A percentile compares a stretch with the other conserved stretches of the same genome.
Evolutionary conservation across 2,797 vertebrate species (phyloP).

Genomic region (Peromyscus nudipes): DNA sequence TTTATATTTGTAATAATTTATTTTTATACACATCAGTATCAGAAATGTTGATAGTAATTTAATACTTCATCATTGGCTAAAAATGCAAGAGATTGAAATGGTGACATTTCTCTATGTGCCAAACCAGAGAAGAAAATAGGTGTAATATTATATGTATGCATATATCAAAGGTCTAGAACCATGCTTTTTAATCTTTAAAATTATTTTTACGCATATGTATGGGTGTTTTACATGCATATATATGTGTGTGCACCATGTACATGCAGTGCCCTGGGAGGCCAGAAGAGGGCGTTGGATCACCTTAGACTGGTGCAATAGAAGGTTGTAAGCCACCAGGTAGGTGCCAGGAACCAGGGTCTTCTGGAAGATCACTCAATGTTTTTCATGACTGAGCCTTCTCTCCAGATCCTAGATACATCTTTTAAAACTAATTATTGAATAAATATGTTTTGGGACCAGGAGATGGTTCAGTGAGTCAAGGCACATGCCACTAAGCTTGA

Average conservation of each 20-base stretch:
- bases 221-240: not conserved
- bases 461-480: not conserved
- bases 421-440: not conserved
- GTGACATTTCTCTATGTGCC: not conserved
- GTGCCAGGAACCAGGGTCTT: too few relatives aligned
- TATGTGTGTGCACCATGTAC: not conserved
- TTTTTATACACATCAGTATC: not conserved
- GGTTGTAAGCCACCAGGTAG: not conserved
- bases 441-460: not conserved
- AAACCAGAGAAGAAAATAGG: not conserved
- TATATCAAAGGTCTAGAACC: not conserved
- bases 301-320: not conserved
- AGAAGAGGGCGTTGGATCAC: not conserved
- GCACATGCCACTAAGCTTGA: not conserved
- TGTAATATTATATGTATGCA: not conserved
- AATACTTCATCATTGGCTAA: not conserved
- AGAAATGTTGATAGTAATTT: not conserved
- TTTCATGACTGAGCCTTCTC: not conserved
- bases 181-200: not conserved
- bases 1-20: not conserved
- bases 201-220: not conserved
- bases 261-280: not conserved
- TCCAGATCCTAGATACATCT: not conserved
- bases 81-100: not conserved
- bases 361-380: not conserved